Conservation (phyloP, 2,797 vertebrate species). For the Macroramphosus scolopax region DNA sequence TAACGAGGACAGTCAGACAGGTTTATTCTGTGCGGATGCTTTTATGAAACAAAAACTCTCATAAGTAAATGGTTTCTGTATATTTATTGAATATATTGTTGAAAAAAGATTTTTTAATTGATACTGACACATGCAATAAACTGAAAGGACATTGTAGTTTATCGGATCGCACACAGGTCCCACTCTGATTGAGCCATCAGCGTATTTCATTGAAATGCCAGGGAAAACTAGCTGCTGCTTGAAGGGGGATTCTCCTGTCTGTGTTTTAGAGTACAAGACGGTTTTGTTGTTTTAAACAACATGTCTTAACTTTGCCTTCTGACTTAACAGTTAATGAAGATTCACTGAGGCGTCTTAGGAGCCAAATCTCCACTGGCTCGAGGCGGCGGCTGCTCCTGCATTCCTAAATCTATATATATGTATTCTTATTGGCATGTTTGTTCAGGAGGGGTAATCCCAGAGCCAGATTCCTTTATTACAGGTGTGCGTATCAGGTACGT, state of each 20-base stretch:
- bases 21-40: conserved; percentile 37
- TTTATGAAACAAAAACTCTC: conserved; percentile 47
- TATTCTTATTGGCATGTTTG: too few relatives aligned
- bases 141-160: conserved; percentile 45
- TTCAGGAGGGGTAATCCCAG: neutral
- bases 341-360: too few relatives aligned
- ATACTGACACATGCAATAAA: conserved; percentile 62
- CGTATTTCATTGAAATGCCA: conserved; percentile 20
- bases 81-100: conserved; percentile 76
- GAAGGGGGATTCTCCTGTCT: conserved; percentile 1
- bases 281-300: too few relatives aligned
- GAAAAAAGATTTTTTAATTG: conserved; percentile 48
- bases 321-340: conserved; percentile 3
- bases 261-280: too few relatives aligned
- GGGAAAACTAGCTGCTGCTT: conserved; percentile 52
- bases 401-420: too few relatives aligned
- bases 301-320: conserved; percentile 4
- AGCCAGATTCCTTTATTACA: too few relatives aligned
- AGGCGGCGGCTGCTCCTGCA: too few relatives aligned
- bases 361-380: too few relatives aligned
- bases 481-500: too few relatives aligned
- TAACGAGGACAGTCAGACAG: conserved; percentile 11
- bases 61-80: conserved; percentile 51
- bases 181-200: conserved; percentile 19
- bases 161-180: conserved; percentile 21